Conservation (phyloP, 2,797 vertebrate species). For the Lophius americanus region DNA sequence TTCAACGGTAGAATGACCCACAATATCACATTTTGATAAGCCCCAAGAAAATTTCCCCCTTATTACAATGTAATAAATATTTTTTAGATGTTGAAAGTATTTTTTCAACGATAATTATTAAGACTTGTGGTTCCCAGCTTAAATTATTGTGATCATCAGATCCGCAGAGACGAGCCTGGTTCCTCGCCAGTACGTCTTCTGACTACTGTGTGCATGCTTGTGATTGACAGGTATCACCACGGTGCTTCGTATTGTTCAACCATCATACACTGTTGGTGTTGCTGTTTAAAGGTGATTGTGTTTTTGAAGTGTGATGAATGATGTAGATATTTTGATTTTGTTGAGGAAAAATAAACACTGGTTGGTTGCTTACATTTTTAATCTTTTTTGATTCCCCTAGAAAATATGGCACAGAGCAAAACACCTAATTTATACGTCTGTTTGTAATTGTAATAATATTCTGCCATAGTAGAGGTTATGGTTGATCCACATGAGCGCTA, state of each 20-base stretch:
- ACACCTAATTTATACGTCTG: no score
- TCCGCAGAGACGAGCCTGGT: conserved; percentile 12
- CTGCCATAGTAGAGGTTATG: no score
- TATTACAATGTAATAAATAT: neutral
- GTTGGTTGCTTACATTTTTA: conserved; percentile 29
- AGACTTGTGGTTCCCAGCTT: conserved; percentile 1
- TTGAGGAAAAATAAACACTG: conserved; percentile 40
- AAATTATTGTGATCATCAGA: conserved; percentile 2
- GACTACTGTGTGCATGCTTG: conserved; percentile 47
- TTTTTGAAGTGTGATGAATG: conserved; percentile 13
- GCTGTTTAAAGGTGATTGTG: conserved; percentile 17
- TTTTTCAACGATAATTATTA: neutral
- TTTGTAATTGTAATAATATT: no score
- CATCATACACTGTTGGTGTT: conserved; percentile 29
- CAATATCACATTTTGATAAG: conserved; percentile 10
- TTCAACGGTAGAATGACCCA: conserved; percentile 11
- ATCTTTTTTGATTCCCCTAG: no score
- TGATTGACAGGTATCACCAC: conserved; percentile 40
- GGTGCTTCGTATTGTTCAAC: conserved; percentile 5
- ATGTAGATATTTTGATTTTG: neutral
- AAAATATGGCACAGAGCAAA: no score
- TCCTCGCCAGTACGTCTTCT: conserved; percentile 20
- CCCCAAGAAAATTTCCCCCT: conserved; percentile 14
- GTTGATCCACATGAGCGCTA: no score
- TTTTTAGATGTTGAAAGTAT: conserved; percentile 6